Evolutionary conservation across 2,797 vertebrate genomes (phyloP), one percentile per base, ranked within the genome.

Genomic region (Sebastes iracundus): DNA sequence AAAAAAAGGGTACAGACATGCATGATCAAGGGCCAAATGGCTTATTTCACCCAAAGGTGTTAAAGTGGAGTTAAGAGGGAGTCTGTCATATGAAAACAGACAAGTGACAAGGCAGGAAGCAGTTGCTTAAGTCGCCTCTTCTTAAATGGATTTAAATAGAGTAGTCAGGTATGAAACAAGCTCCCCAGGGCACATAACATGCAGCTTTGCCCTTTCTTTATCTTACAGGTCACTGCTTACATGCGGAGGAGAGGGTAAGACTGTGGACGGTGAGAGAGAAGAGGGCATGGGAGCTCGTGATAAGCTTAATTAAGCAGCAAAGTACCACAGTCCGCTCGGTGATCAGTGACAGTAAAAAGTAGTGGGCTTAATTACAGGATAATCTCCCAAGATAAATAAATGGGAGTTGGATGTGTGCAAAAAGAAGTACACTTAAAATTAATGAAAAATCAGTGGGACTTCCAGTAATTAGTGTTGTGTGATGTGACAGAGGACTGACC

Each of bases 401-500:
- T 7, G 6, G 3, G 22, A 64, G 27, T 6, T 14, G 20, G 9
- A 22, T 55, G 12, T 53, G 14, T 68, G 23, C 5, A 55, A 28
- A 67, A 64, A n/a, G 5, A 28, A 28, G 2, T 2, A 2, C 2
- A 16, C 3, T 33, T 30, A 4, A 68, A 72, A 6, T 28, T n/a
- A 32, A 25, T 63, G 13, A 38, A 53, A 56, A 30, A 1, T 6
- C 25, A n/a, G 1, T 4, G 64, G 2, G 16, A 28, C 25, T 14
- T 72, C 6, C 11, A 18, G 62, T 28, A 1, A 11, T 18, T 2
- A 9, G 28, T 46, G 55, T 23, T n/a, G 3, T 56, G 66, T 32
- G 59, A 55, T 13, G 13, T 23, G 12, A 60, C n/a, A n/a, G 20
- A 60, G 0, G 20, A 96, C 97, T 93, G 38, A 97, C 96, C 88